Conservation (phyloP, 2,113 vertebrate genomes). For the Calidris pygmaea region DNA sequence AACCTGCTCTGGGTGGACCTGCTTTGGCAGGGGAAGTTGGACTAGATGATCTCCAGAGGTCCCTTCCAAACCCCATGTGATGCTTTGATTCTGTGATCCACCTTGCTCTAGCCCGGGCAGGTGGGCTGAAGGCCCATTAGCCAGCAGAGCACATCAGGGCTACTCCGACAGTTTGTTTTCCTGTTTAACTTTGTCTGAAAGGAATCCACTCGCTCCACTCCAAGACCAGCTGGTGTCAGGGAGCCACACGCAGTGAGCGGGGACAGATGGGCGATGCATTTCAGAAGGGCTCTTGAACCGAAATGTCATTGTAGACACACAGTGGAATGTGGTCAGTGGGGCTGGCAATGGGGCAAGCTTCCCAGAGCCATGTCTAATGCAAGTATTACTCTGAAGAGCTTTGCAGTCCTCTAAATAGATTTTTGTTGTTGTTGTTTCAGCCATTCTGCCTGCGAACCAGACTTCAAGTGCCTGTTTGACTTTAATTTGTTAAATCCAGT, state of each 20-base stretch:
- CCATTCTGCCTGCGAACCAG: not conserved
- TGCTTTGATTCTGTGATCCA: too few species aligned
- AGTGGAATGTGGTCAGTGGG: not conserved
- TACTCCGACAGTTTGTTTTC: not conserved
- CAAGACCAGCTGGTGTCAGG: not conserved
- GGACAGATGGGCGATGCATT: not conserved
- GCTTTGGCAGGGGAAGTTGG: too few species aligned
- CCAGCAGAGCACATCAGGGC: not conserved
- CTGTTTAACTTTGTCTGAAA: not conserved
- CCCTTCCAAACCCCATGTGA: too few species aligned
- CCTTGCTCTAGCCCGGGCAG: not conserved
- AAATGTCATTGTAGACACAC: accelerated
- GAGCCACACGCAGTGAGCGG: not conserved
- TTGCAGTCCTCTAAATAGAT: not conserved
- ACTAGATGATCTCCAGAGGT: too few species aligned
- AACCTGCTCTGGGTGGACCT: too few species aligned
- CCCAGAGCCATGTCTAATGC: not conserved
- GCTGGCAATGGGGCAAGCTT: not conserved
- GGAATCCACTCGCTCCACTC: not conserved
- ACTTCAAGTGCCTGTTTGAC: not conserved
- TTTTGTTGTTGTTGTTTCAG: not conserved
- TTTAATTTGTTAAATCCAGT: not conserved
- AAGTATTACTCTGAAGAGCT: not conserved
- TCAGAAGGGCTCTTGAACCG: not conserved
- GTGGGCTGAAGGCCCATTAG: not conserved